Base-by-base conservation (phyloP, 2,113 vertebrate species). In the Macquaria ambigua region DNA sequence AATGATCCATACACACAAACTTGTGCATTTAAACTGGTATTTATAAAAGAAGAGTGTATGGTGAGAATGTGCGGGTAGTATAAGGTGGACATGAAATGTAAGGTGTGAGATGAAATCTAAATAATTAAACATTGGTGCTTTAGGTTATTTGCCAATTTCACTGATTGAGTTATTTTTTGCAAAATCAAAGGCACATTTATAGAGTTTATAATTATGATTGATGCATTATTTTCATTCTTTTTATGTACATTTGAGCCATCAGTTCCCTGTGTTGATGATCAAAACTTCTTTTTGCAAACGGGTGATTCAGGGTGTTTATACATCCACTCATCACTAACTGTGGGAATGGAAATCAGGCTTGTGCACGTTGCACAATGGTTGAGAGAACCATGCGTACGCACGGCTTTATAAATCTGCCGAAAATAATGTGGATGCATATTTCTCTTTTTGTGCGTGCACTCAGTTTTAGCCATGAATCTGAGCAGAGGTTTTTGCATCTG, bases 291-390 rank as follows among this genome's bases (percentile, higher is more conserved):
- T 21, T 52, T 52, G n/a, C 15, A 69, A 48, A 43, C n/a, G 1
- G 34, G 0, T 25, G 14, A 41, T 41, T 2, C 6, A 21, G 3
- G 1, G 6, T 4, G 0, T 59, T 59, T 43, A 7, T 18, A 8
- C 72, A n/a, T 59, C 16, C 37, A 20, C 67, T 69, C 16, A 50
- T 28, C n/a, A 14, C 43, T 41, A 8, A 43, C 63, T 50, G n/a
- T 28, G 25, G 31, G 69, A 71, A 28, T 21, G 52, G 20, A 53
- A 53, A 21, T 20, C 7, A 21, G 46, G 5, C 5, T 48, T 5
- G 5, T 48, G 43, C 41, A 43, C 9, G 41, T 43, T 11, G 10
- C 43, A 46, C 25, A 55, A 55, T 55, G 9, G 12, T n/a, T 6
- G 56, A 58, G n/a, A 62, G 28, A 62, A 18, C 7, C 14, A 23